Evolutionary conservation across 2,888 invertebrate species (phyloP).

Genomic region (Liodrosophila aerea): DNA sequence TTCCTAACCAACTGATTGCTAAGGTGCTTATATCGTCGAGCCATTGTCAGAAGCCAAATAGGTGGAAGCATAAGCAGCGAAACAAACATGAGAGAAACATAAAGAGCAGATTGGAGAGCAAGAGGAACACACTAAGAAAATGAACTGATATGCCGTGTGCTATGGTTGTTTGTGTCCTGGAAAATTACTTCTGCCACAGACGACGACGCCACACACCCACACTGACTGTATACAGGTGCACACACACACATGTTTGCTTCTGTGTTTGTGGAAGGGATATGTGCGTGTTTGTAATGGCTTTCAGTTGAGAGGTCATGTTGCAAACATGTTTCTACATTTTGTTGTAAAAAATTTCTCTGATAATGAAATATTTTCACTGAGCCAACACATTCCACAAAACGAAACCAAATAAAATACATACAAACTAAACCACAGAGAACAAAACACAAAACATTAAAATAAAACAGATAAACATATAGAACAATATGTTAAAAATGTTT

Average conservation of each 20-base stretch:
- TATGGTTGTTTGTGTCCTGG: constrained; percentile 25
- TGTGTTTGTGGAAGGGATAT: constrained; percentile 28
- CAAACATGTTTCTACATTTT: constrained; percentile 27
- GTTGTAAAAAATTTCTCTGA: constrained; percentile 27
- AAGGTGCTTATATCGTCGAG: constrained; percentile 52
- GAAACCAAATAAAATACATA: constrained; percentile 29
- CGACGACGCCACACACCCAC: constrained; percentile 7
- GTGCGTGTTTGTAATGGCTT: constrained; percentile 52
- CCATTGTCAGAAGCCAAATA: constrained; percentile 51
- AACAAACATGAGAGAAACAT: constrained; percentile 2
- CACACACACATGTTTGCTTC: constrained; percentile 1
- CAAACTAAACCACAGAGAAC: constrained; percentile 10
- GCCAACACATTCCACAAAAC: constrained; percentile 23
- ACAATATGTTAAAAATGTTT: constrained; percentile 50
- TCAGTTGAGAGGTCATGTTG: constrained; percentile 37
- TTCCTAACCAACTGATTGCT: constrained; percentile 51
- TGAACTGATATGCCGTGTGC: constrained; percentile 18
- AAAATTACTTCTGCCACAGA: constrained; percentile 31
- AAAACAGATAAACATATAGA: constrained; percentile 25
- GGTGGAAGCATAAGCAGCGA: constrained; percentile 34
- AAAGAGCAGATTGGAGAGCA: constrained; percentile 19
- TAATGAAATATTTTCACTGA: constrained; percentile 46
- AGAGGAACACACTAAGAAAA: constrained; percentile 23
- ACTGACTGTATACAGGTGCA: constrained; percentile 14
- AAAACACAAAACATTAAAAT: neutral